These are phyloP conservation scores for Eupristina koningsbergeri DNA, from an alignment of 1,140 invertebrate genomes.

Conservation along the genomic window DNA sequence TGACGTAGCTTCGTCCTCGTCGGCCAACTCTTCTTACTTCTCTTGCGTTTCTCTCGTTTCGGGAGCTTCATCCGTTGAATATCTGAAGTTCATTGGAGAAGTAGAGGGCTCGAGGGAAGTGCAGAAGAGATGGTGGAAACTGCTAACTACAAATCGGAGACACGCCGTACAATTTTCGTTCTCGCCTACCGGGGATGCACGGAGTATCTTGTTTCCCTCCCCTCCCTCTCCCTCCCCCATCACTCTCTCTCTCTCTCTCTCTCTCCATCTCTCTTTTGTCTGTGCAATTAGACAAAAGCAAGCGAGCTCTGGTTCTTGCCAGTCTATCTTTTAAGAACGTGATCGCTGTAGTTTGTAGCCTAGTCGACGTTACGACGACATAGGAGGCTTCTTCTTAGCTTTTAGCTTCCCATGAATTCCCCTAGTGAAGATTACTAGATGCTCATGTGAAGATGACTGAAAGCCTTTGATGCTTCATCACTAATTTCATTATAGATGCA, in stretches of 20 bases:
- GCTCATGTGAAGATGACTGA: background rate
- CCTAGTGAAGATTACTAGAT: background rate
- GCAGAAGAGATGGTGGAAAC: conserved; percentile 38
- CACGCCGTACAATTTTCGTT: conserved; percentile 54
- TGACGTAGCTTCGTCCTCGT: background rate
- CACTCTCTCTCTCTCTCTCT: background rate
- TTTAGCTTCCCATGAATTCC: background rate
- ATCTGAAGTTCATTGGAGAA: conserved; percentile 23
- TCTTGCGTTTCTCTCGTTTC: background rate
- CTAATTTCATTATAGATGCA: background rate
- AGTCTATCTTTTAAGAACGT: conserved; percentile 3
- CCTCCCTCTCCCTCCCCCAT: background rate
- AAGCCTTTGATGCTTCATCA: background rate
- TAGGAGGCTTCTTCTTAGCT: background rate
- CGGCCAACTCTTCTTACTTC: background rate
- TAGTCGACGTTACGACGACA: background rate
- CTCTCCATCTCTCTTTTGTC: background rate
- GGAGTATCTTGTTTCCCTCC: background rate
- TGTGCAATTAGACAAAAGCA: conserved; percentile 36
- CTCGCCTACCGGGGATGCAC: background rate
- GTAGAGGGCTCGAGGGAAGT: conserved; percentile 34
- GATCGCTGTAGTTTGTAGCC: conserved; percentile 18
- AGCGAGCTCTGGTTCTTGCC: background rate
- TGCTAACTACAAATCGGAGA: conserved; percentile 57
- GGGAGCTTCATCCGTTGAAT: conserved; percentile 1